phyloP scores from a whole-genome alignment of 2,797 vertebrate species.

The Brachymystax lenok region DNA sequence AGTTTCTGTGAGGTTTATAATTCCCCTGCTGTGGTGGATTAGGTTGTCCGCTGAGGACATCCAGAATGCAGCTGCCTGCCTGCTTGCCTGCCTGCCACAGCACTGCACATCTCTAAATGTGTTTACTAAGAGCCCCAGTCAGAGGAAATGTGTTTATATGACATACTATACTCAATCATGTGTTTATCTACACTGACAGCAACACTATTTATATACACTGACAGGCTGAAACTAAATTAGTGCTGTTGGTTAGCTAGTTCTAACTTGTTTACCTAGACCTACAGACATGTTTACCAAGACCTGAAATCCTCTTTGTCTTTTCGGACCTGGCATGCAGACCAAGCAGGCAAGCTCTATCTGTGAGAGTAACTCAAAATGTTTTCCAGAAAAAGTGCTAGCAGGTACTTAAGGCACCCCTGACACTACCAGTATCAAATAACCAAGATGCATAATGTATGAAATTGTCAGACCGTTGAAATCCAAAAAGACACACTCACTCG shows the following conservation, averaged over 20 bases:
- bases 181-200: slow-evolving; percentile 25
- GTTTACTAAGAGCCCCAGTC: slow-evolving; percentile 33
- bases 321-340: neutral
- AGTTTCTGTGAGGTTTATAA: slow-evolving; percentile 27
- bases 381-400: neutral
- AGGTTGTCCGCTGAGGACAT: slow-evolving; percentile 37
- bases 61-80: slow-evolving; percentile 47
- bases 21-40: slow-evolving; percentile 42
- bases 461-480: neutral
- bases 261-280: neutral
- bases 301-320: neutral
- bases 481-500: neutral
- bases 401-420: neutral
- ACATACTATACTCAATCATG: slow-evolving; percentile 19
- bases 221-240: neutral
- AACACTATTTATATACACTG: neutral
- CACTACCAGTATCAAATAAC: neutral
- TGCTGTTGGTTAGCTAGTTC: neutral
- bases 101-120: slow-evolving; percentile 11
- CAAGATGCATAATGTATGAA: neutral
- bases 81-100: neutral
- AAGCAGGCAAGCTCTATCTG: neutral
- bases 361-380: neutral
- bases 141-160: slow-evolving; percentile 24
- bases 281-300: neutral